Evolutionary conservation across 2,797 vertebrate species (phyloP).

Genomic region (Acridotheres tristis): DNA sequence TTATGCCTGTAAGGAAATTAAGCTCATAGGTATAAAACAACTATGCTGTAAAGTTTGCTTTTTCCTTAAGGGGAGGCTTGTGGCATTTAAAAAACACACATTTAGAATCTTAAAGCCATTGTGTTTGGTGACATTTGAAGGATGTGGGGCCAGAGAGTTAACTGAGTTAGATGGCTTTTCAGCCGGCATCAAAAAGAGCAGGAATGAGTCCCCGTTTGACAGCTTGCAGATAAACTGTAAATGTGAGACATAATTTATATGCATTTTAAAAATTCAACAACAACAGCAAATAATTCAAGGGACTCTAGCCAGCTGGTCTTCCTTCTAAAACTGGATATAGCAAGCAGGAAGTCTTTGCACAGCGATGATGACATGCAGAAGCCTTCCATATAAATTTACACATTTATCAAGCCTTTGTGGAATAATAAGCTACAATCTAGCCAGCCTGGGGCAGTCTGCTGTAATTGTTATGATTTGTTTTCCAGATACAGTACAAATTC

Average conservation of each 20-base stretch:
- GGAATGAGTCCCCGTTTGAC: constrained; percentile 14
- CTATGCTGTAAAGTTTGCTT: not conserved
- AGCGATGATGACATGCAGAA: not conserved
- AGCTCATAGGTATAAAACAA: not conserved
- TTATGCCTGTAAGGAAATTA: not conserved
- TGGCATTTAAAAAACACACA: not conserved
- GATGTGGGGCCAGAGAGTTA: not conserved
- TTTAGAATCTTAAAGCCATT: not conserved
- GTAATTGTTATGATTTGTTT: constrained; percentile 75
- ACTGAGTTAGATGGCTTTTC: not conserved
- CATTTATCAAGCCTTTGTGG: constrained; percentile 47
- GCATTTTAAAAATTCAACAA: constrained; percentile 33
- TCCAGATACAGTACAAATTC: constrained; percentile 72
- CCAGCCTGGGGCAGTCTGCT: constrained; percentile 58
- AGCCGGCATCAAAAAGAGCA: constrained; percentile 59
- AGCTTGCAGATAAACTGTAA: constrained; percentile 26
- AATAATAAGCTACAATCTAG: constrained; percentile 59
- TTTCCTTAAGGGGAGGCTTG: not conserved
- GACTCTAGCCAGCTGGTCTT: constrained; percentile 31
- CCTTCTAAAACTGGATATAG: constrained; percentile 30
- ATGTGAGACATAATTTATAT: constrained; percentile 47
- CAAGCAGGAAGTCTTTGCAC: not conserved
- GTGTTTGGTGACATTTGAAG: not conserved
- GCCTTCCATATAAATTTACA: constrained; percentile 46
- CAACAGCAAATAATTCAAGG: constrained; percentile 60